Evolutionary conservation across 1,140 invertebrate genomes (phyloP).

Genomic region (Papilio dardanus): DNA sequence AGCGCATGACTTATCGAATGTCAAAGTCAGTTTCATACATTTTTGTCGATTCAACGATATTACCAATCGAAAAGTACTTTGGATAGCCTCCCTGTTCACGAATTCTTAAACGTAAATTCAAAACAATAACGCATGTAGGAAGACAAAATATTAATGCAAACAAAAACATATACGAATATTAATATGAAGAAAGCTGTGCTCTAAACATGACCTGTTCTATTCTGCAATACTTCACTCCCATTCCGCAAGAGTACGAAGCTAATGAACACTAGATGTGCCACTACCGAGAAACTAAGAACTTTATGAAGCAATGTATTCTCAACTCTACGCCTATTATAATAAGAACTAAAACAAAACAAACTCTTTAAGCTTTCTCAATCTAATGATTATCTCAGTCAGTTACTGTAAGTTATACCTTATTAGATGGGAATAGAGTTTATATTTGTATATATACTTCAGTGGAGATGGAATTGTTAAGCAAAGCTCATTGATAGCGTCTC

Average conservation of each 20-base stretch:
- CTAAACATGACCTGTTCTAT: conserved; percentile 44
- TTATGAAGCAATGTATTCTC: conserved; percentile 52
- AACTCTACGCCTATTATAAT: conserved; percentile 21
- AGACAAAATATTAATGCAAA: neutral
- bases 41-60: too few relatives aligned
- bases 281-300: conserved; percentile 44
- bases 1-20: too few relatives aligned
- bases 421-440: neutral
- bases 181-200: conserved; percentile 42
- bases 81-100: too few relatives aligned
- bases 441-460: neutral
- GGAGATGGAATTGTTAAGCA: conserved; percentile 16
- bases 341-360: neutral
- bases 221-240: conserved; percentile 48
- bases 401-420: neutral
- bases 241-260: conserved; percentile 58
- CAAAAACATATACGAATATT: neutral
- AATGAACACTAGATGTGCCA: conserved; percentile 57
- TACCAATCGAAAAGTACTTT: too few relatives aligned
- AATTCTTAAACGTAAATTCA: neutral
- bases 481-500: conserved; percentile 17
- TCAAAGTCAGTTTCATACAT: too few relatives aligned
- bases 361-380: conserved; percentile 20
- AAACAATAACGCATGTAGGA: neutral
- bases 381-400: neutral